Evolutionary conservation across 2,888 invertebrate species (phyloP).

Genomic region (Ormia ochracea): DNA sequence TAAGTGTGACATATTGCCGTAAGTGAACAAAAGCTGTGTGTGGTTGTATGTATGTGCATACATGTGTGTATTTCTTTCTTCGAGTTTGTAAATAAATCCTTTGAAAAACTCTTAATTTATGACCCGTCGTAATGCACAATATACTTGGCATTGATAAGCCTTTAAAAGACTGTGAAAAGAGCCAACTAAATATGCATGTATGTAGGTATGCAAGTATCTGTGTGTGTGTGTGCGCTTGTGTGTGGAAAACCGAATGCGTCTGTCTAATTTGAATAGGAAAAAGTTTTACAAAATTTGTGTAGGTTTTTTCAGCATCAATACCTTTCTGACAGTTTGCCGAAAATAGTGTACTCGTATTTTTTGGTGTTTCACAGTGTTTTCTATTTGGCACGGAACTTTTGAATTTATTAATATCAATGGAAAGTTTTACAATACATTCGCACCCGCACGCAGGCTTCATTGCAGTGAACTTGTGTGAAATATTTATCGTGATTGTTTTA

Average conservation of each 20-base stretch:
- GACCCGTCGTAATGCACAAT: background rate
- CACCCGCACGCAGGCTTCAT: slow-evolving; percentile 37
- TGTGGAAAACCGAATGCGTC: too few species aligned
- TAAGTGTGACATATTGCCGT: too few species aligned
- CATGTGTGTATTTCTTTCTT: too few species aligned
- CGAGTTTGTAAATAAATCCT: background rate
- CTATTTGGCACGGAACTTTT: slow-evolving; percentile 13
- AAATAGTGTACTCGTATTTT: slow-evolving; percentile 7
- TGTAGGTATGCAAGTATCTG: background rate
- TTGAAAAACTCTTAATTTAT: background rate
- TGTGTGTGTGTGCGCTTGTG: too few species aligned
- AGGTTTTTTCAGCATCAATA: slow-evolving; percentile 44
- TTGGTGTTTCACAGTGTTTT: background rate
- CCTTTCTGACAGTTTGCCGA: slow-evolving; percentile 41
- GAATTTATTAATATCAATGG: background rate
- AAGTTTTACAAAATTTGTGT: slow-evolving; percentile 38
- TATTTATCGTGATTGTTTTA: slow-evolving; percentile 42
- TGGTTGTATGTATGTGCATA: too few species aligned
- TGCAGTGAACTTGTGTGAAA: slow-evolving; percentile 44
- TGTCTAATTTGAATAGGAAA: slow-evolving; percentile 10
- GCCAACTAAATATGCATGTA: background rate
- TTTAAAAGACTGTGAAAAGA: background rate
- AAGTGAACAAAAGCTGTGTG: too few species aligned
- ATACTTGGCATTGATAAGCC: slow-evolving; percentile 1
- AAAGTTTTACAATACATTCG: slow-evolving; percentile 36